Evolutionary conservation across 2,113 vertebrate species (phyloP).

Genomic region (Jaculus jaculus): DNA sequence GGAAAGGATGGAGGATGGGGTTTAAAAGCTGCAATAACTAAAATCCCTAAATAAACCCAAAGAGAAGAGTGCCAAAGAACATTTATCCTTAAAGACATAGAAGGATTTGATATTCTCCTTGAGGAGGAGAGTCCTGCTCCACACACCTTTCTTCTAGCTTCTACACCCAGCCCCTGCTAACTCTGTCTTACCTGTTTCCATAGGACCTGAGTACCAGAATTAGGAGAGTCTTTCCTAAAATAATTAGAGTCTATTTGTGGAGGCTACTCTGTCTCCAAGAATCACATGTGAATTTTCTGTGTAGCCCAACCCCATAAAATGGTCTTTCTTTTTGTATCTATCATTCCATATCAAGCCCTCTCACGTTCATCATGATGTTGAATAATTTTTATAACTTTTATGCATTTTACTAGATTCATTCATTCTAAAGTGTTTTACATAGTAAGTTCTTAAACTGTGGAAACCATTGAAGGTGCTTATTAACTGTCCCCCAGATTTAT

Average conservation of each 20-base stretch:
- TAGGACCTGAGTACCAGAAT: neutral
- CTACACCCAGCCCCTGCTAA: neutral
- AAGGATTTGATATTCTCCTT: neutral
- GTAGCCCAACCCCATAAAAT: neutral
- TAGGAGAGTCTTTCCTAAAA: neutral
- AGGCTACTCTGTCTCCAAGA: neutral
- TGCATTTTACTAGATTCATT: conserved; percentile 77
- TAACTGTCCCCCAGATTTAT: conserved; percentile 81
- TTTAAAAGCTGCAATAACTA: neutral
- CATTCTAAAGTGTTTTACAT: conserved; percentile 66
- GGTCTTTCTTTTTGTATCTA: conserved; percentile 77
- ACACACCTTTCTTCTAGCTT: neutral
- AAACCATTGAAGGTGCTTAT: conserved; percentile 86
- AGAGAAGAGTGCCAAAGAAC: conserved; percentile 22
- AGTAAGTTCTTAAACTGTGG: conserved; percentile 81
- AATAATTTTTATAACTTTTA: conserved; percentile 80
- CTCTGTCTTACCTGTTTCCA: neutral
- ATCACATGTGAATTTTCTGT: neutral
- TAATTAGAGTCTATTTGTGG: conserved; percentile 26
- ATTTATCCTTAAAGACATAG: neutral
- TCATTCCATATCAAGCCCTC: conserved; percentile 77
- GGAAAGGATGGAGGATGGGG: neutral
- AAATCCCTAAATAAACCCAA: conserved; percentile 1
- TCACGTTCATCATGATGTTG: conserved; percentile 67
- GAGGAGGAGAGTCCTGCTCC: neutral